These are phyloP conservation scores for Chlorospingus semifuscus DNA, from an alignment of 2,797 vertebrate genomes.

Conservation along the genomic window DNA sequence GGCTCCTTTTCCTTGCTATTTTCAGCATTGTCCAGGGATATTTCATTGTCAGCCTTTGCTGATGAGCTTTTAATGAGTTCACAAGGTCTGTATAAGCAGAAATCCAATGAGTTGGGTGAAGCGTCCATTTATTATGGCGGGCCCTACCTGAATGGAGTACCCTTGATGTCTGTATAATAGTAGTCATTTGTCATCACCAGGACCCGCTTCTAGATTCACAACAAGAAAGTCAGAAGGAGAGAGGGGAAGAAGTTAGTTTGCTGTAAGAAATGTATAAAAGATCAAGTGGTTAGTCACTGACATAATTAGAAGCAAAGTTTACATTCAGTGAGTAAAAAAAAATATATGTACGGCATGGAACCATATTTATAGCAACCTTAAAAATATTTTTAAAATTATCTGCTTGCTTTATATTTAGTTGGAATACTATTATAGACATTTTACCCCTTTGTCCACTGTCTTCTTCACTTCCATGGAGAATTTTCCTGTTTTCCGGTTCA, in stretches of 20 bases:
- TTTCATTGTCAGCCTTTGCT: conserved; percentile 68
- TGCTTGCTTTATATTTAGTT: conserved; percentile 48
- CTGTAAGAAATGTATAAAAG: conserved; percentile 46
- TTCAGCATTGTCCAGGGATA: conserved; percentile 70
- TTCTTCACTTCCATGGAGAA: conserved; percentile 99
- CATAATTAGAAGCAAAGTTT: not conserved
- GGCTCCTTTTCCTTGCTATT: conserved; percentile 67
- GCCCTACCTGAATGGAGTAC: conserved; percentile 96
- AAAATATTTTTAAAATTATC: not conserved
- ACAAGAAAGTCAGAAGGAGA: conserved; percentile 67
- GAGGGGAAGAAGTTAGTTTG: conserved; percentile 63
- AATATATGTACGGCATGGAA: not conserved
- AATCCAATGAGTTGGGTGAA: conserved; percentile 67
- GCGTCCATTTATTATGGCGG: conserved; percentile 67
- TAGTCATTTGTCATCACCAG: conserved; percentile 98
- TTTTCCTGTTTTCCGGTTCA: conserved; percentile 94
- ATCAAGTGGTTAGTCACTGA: conserved; percentile 54
- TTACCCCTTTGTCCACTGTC: conserved; percentile 97
- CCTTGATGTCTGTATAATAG: conserved; percentile 98
- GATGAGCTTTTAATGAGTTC: conserved; percentile 73
- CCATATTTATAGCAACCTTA: conserved; percentile 5
- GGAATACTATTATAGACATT: conserved; percentile 69
- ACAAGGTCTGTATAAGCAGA: conserved; percentile 69
- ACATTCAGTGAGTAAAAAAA: not conserved
- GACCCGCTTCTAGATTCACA: conserved; percentile 90